Evolutionary conservation across 2,113 vertebrate genomes (phyloP).

Genomic region (Gnathonemus echidnorhynchus): DNA sequence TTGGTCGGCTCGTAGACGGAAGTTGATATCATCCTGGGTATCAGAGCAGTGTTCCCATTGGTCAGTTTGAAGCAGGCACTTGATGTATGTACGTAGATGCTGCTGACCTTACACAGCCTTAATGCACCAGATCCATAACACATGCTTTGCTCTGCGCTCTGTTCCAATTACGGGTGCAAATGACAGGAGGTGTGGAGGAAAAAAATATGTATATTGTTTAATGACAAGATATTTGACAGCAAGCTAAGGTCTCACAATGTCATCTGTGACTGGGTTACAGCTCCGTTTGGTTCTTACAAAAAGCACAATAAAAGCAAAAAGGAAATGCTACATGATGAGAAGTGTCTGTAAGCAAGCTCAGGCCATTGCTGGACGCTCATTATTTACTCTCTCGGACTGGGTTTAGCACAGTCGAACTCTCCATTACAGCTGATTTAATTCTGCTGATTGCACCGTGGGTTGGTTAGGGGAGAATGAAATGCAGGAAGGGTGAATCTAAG

Average conservation of each 20-base stretch:
- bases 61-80: neutral
- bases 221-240: neutral
- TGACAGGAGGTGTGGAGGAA: neutral
- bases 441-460: neutral
- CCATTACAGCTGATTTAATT: neutral
- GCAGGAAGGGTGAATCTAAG: neutral
- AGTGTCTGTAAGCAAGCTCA: neutral
- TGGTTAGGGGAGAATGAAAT: neutral
- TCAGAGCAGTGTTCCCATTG: neutral
- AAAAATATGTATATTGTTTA: neutral
- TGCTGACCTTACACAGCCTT: neutral
- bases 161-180: neutral
- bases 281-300: neutral
- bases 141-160: neutral
- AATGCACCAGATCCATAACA: neutral
- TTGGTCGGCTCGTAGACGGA: neutral
- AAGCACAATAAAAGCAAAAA: neutral
- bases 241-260: neutral
- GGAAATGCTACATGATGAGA: neutral
- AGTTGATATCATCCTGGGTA: neutral
- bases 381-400: neutral
- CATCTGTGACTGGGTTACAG: neutral
- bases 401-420: neutral
- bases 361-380: neutral
- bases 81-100: neutral